Conservation (phyloP, 1,140 invertebrate genomes). For the Lasioglossum albipes region DNA sequence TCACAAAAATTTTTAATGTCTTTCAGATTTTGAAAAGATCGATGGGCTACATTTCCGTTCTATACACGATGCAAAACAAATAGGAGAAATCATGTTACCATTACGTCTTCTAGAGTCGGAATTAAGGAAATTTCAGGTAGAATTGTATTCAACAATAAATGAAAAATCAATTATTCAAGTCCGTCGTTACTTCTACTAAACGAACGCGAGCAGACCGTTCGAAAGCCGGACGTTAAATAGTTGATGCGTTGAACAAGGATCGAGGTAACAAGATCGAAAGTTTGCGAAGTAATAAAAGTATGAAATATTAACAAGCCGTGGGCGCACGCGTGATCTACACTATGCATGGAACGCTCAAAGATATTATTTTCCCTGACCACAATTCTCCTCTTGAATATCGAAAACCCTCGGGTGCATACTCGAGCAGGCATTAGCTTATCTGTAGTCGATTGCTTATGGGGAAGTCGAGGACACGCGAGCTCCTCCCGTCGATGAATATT, state of each 20-base stretch:
- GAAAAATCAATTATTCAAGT: no score
- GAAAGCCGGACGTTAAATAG: neutral
- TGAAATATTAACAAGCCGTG: constrained; percentile 41
- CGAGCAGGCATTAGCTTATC: constrained; percentile 13
- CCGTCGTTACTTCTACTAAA: no score
- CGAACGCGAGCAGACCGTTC: neutral
- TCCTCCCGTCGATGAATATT: constrained; percentile 36
- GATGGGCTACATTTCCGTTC: constrained; percentile 60
- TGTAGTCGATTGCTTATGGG: neutral
- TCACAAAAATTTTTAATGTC: neutral
- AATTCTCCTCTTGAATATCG: neutral
- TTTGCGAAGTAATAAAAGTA: neutral
- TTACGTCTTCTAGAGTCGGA: neutral
- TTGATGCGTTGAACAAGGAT: neutral
- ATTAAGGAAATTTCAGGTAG: no score
- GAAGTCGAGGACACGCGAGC: neutral
- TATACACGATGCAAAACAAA: constrained; percentile 45
- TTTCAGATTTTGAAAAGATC: constrained; percentile 63
- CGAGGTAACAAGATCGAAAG: neutral
- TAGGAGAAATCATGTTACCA: neutral
- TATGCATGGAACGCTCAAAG: constrained; percentile 23
- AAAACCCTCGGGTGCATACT: constrained; percentile 11
- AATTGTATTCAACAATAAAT: no score
- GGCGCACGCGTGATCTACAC: neutral
- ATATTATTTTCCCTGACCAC: constrained; percentile 26